phyloP scores from a whole-genome alignment of 1,140 invertebrate genomes.

The Apis laboriosa region DNA sequence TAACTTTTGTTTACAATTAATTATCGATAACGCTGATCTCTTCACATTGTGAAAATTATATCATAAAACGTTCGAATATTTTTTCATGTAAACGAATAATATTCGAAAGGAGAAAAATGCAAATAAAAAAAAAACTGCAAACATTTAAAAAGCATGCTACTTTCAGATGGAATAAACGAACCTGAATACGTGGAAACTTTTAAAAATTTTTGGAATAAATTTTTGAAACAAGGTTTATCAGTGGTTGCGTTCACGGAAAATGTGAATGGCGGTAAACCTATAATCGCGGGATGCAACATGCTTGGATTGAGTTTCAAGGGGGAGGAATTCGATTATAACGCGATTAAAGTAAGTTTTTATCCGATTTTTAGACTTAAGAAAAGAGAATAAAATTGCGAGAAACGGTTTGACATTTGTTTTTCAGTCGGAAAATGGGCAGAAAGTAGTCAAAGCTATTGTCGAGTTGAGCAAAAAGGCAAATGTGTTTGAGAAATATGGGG shows the following conservation, averaged over 20 bases:
- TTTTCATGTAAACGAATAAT: not conserved
- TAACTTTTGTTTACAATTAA: too few relatives aligned
- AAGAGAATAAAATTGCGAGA: too few relatives aligned
- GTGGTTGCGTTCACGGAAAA: conserved; percentile 69
- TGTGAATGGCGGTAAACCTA: conserved; percentile 59
- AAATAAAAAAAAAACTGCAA: not conserved
- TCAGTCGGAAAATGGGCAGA: conserved; percentile 10
- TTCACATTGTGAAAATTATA: too few relatives aligned
- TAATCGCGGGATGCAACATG: conserved; percentile 70
- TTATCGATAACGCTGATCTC: too few relatives aligned
- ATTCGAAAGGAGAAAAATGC: not conserved
- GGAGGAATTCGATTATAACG: not conserved
- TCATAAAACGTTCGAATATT: too few relatives aligned
- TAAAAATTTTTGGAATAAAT: conserved; percentile 54
- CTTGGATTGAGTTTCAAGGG: conserved; percentile 53
- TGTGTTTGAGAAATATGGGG: conserved; percentile 63
- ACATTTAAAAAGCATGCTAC: not conserved
- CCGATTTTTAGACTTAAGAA: not conserved
- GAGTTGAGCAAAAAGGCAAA: conserved; percentile 39
- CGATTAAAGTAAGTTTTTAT: not conserved
- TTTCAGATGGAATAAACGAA: conserved; percentile 67
- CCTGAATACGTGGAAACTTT: conserved; percentile 52
- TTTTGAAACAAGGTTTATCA: conserved; percentile 64
- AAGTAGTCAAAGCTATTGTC: conserved; percentile 17
- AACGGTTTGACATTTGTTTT: conserved; percentile 6